Conservation (phyloP, 2,113 vertebrate genomes). For the Butorides virescens region DNA sequence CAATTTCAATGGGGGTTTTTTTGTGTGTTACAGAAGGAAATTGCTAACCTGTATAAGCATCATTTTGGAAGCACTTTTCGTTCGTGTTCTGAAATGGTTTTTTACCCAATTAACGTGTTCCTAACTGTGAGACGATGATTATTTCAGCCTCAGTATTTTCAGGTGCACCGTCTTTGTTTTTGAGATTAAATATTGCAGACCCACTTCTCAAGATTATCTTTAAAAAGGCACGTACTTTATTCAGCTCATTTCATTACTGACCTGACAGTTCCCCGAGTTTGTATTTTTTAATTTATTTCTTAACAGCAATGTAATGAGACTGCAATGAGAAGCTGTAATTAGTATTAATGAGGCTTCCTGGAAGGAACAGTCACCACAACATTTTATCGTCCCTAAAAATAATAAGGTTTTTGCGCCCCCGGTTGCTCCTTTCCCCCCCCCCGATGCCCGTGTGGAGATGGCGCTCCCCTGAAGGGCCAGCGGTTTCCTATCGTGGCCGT, state of each 20-base stretch:
- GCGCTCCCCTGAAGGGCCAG: background rate
- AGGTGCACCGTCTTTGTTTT: background rate
- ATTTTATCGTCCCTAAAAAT: background rate
- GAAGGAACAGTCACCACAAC: background rate
- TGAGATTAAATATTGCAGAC: background rate
- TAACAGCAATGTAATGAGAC: background rate
- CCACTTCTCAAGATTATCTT: background rate
- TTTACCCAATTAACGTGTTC: background rate
- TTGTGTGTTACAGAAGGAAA: background rate
- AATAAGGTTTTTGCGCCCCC: background rate
- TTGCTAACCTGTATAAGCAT: background rate
- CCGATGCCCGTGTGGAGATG: accelerated
- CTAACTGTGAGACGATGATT: background rate
- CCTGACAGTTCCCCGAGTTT: background rate
- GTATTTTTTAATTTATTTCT: background rate
- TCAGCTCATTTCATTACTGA: background rate
- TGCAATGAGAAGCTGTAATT: background rate
- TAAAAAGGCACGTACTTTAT: background rate
- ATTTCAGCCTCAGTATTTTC: background rate
- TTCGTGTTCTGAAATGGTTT: background rate
- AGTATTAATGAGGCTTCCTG: background rate
- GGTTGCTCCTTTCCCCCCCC: too few relatives aligned
- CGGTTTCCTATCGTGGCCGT: accelerated
- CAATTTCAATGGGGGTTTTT: background rate
- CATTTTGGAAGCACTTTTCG: background rate